A percentile compares a stretch with the other conserved stretches of the same genome.
Conservation (phyloP, 2,797 vertebrate genomes). For the Eptatretus atami region DNA sequence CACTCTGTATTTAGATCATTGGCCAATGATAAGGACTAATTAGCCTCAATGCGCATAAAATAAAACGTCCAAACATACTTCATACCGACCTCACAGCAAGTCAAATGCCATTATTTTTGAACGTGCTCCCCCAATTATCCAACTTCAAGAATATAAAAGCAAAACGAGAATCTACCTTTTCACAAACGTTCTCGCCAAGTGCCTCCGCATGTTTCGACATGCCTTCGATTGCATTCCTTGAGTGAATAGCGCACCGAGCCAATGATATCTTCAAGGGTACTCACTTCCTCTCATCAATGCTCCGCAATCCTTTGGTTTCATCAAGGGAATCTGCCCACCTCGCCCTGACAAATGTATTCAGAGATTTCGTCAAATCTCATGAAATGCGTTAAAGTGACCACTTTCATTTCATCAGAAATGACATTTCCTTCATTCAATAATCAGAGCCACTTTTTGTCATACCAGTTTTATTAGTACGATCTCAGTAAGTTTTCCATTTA, state of each 20-base stretch:
- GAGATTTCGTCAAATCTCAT: too few species aligned
- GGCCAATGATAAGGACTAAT: not conserved
- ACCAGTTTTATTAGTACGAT: constrained; percentile 33
- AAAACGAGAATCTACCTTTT: constrained; percentile 32
- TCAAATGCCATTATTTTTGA: not conserved
- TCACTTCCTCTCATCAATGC: constrained; percentile 83
- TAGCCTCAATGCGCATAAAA: not conserved
- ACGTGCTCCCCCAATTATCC: not conserved
- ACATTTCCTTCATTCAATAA: constrained; percentile 20
- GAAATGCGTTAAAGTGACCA: too few species aligned
- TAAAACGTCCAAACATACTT: not conserved
- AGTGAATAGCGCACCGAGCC: constrained; percentile 64
- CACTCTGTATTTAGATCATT: too few species aligned
- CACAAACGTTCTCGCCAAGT: constrained; percentile 61
- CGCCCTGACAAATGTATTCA: constrained; percentile 24
- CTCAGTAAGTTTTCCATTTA: constrained; percentile 18
- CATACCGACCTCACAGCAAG: not conserved
- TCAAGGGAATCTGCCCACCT: constrained; percentile 94
- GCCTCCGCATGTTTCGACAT: constrained; percentile 41
- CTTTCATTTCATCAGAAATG: too few species aligned
- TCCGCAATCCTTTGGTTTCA: constrained; percentile 84
- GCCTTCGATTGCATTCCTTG: constrained; percentile 46
- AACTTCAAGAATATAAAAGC: too few species aligned
- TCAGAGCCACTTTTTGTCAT: constrained; percentile 97
- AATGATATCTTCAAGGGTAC: constrained; percentile 77